Evolutionary conservation across 2,113 vertebrate species (phyloP).

Genomic region (Eubucco bourcierii): DNA sequence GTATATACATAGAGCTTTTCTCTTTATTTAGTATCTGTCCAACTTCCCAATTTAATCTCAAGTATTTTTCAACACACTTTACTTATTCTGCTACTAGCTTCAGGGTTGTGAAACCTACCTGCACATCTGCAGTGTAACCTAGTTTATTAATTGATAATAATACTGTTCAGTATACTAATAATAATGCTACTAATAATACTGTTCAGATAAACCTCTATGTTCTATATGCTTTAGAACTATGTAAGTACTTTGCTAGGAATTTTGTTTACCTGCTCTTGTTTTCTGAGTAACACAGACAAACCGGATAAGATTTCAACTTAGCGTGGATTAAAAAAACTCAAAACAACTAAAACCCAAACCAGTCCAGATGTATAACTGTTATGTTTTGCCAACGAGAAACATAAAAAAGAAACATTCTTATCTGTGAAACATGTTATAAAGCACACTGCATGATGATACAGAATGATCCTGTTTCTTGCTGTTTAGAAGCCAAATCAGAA

Average conservation of each 20-base stretch:
- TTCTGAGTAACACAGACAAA: neutral
- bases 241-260: neutral
- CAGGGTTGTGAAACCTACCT: neutral
- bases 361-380: neutral
- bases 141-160: neutral
- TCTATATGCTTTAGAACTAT: neutral
- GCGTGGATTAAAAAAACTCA: neutral
- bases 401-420: neutral
- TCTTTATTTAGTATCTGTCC: neutral
- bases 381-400: neutral
- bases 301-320: neutral
- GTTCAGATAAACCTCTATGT: neutral
- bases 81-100: neutral
- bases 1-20: neutral
- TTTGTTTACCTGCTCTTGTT: neutral
- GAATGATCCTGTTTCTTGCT: neutral
- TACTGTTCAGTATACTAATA: neutral
- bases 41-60: neutral
- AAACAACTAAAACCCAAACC: accelerated
- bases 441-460: neutral
- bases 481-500: neutral
- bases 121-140: neutral
- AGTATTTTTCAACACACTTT: neutral
- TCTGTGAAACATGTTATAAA: neutral
- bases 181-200: no score